Percentiles rank a stretch among this genome's conserved stretches.
Evolutionary conservation across 2,888 invertebrate genomes (phyloP).

Genomic region (Drosophila gaucha): DNA sequence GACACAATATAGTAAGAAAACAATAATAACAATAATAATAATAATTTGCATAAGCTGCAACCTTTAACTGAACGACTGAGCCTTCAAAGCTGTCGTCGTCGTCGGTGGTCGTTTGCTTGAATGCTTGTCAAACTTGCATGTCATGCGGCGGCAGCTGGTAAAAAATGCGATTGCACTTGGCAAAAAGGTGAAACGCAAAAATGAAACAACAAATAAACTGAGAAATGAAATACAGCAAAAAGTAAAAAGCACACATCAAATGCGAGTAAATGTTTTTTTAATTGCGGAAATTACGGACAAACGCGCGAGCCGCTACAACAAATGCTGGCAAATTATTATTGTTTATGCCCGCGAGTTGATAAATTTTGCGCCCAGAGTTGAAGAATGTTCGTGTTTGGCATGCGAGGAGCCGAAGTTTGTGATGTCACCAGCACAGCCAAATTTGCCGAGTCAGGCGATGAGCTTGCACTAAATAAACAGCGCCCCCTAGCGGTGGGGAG

Average conservation of each 20-base stretch:
- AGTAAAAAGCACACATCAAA: conserved; percentile 63
- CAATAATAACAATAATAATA: not conserved
- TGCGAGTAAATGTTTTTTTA: conserved; percentile 83
- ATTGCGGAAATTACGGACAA: conserved; percentile 83
- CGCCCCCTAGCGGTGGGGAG: conserved; percentile 30
- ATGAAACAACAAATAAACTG: conserved; percentile 4
- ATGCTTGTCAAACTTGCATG: conserved; percentile 60
- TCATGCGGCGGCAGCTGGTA: conserved; percentile 48
- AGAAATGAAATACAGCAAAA: conserved; percentile 21
- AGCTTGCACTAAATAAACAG: conserved; percentile 61
- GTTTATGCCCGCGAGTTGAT: conserved; percentile 64
- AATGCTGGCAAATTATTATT: conserved; percentile 77
- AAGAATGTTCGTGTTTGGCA: conserved; percentile 81
- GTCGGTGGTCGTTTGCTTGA: conserved; percentile 49
- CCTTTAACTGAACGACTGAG: conserved; percentile 24
- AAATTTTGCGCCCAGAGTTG: conserved; percentile 50
- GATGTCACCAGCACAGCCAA: conserved; percentile 70
- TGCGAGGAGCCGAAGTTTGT: conserved; percentile 44
- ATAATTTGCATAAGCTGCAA: conserved; percentile 3
- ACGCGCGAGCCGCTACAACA: conserved; percentile 62
- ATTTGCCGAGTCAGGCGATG: conserved; percentile 75
- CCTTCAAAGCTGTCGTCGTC: conserved; percentile 13
- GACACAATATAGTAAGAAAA: not conserved
- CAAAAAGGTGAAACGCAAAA: conserved; percentile 30
- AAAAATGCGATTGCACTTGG: conserved; percentile 42